phyloP scores from a whole-genome alignment of 2,113 vertebrate genomes.

The Phocoena sinus region DNA sequence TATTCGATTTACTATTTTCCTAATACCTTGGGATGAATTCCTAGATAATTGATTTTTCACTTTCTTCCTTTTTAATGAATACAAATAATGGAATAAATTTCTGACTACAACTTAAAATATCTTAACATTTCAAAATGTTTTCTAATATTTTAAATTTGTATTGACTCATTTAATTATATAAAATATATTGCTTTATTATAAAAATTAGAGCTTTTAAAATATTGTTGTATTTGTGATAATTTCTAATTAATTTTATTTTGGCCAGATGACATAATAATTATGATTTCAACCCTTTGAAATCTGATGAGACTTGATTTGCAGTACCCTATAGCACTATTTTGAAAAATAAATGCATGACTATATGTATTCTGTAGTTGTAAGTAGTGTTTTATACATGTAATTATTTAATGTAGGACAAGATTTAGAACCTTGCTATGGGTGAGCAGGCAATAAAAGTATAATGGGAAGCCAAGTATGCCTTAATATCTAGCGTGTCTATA shows the following conservation, averaged over 20 bases:
- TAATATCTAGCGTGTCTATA: not conserved
- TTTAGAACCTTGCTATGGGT: not conserved
- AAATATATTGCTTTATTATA: not conserved
- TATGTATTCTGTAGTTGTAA: not conserved
- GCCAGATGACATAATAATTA: not conserved
- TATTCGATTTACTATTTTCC: not conserved
- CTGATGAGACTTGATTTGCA: not conserved
- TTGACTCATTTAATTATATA: not conserved
- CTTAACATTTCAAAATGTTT: not conserved
- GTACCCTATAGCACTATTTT: not conserved
- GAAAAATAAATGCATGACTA: not conserved
- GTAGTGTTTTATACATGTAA: not conserved
- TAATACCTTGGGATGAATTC: not conserved
- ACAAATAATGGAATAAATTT: not conserved
- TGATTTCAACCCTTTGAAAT: not conserved
- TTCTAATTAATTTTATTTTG: not conserved
- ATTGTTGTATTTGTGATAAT: not conserved
- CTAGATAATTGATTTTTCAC: not conserved
- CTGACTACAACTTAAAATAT: not conserved
- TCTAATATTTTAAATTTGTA: not conserved
- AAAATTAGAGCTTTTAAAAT: not conserved
- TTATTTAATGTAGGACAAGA: not conserved
- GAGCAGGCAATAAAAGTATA: not conserved
- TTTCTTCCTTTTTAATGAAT: not conserved
- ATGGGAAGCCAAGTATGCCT: not conserved